phyloP scores from a whole-genome alignment of 1,140 invertebrate genomes.

The Bombus sylvicola region DNA sequence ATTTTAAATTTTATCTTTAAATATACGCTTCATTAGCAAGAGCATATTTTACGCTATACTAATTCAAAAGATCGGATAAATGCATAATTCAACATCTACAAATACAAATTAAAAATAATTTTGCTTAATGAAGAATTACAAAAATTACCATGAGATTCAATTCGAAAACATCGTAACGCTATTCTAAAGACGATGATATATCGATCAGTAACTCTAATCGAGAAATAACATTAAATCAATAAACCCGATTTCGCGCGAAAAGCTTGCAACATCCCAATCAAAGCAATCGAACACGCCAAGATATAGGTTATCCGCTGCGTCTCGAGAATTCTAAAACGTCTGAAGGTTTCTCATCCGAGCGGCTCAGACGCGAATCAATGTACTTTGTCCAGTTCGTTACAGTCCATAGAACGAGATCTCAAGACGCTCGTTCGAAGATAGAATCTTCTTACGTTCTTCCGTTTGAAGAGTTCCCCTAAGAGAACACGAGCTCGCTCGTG shows the following conservation, averaged over 20 bases:
- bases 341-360: not conserved
- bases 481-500: slow-evolving; percentile 39
- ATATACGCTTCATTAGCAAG: too few relatives aligned
- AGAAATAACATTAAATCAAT: not conserved
- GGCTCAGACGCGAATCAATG: slow-evolving; percentile 24
- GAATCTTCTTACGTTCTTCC: slow-evolving; percentile 31
- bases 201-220: not conserved
- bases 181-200: too few relatives aligned
- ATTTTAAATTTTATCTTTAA: too few relatives aligned
- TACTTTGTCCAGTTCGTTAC: slow-evolving; percentile 43
- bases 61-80: too few relatives aligned
- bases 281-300: not conserved
- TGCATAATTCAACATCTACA: too few relatives aligned
- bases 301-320: not conserved
- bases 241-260: not conserved
- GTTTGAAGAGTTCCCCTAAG: not conserved
- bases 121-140: too few relatives aligned
- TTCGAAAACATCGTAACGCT: too few relatives aligned
- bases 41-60: too few relatives aligned
- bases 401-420: slow-evolving; percentile 19
- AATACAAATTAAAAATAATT: too few relatives aligned
- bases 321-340: not conserved
- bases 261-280: not conserved
- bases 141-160: too few relatives aligned
- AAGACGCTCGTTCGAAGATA: slow-evolving; percentile 4